Evolutionary conservation across 2,888 invertebrate species (phyloP).

Genomic region (Drosophila lacicola): DNA sequence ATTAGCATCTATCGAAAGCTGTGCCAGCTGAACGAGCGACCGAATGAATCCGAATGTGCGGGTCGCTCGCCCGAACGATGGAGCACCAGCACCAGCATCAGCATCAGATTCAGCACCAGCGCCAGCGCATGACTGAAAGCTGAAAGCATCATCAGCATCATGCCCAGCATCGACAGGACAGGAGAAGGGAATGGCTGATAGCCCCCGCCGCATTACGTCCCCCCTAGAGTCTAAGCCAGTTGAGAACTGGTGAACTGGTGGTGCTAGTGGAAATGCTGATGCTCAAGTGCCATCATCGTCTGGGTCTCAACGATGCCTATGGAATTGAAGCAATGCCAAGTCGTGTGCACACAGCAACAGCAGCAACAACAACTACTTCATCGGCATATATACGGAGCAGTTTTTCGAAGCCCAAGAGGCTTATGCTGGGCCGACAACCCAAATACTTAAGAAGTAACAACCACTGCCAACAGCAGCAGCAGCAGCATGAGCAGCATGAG

Average conservation of each 20-base stretch:
- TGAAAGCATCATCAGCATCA: conserved; percentile 49
- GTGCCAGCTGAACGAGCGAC: conserved; percentile 62
- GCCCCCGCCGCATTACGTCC: conserved; percentile 30
- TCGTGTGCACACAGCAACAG: conserved; percentile 33
- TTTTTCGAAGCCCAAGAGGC: conserved; percentile 66
- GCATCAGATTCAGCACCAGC: conserved; percentile 14
- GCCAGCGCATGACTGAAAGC: conserved; percentile 68
- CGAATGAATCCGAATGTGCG: conserved; percentile 67
- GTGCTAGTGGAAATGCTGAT: conserved; percentile 35
- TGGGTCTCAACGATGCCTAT: conserved; percentile 54
- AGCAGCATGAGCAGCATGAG: conserved; percentile 13
- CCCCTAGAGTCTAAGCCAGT: conserved; percentile 67
- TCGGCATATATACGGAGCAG: conserved; percentile 22
- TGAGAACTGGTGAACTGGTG: conserved; percentile 45
- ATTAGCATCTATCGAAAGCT: conserved; percentile 75
- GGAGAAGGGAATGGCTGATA: conserved; percentile 11
- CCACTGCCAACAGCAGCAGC: conserved; percentile 13
- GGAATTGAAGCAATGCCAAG: conserved; percentile 62
- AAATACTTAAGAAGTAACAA: conserved; percentile 64
- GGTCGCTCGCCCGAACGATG: conserved; percentile 32
- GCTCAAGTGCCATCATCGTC: conserved; percentile 72
- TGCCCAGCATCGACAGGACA: background rate
- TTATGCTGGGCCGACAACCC: conserved; percentile 68
- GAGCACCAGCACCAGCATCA: background rate
- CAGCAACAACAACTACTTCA: conserved; percentile 17